Conservation (phyloP, 92 coral and sea anemone genomes). For the Epizoanthus stellaris region DNA sequence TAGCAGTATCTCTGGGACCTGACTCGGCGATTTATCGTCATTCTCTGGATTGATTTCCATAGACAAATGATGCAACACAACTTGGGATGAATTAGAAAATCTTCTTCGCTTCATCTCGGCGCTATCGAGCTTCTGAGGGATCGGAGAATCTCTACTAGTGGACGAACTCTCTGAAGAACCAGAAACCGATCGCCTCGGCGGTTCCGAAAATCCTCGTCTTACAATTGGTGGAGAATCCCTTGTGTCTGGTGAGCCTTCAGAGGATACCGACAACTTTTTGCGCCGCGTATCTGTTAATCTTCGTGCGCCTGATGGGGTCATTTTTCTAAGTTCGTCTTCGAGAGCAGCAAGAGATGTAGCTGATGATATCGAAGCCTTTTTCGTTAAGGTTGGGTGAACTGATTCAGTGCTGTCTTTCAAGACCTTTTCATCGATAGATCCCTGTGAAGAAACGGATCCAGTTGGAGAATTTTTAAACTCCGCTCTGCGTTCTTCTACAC, state of each 20-base stretch:
- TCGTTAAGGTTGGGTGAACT: constrained; percentile 25
- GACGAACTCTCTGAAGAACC: constrained; percentile 38
- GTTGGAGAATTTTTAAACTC: constrained; percentile 65
- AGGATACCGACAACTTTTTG: constrained; percentile 72
- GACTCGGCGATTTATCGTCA: background rate
- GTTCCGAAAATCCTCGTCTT: constrained; percentile 27
- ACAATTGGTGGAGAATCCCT: constrained; percentile 28
- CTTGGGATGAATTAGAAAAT: constrained; percentile 58
- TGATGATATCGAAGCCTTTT: constrained; percentile 33
- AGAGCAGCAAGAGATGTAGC: constrained; percentile 67
- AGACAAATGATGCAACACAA: constrained; percentile 54
- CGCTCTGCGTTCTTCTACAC: constrained; percentile 59
- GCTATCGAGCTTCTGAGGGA: constrained; percentile 38
- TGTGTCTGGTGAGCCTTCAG: constrained; percentile 68
- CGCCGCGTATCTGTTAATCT: constrained; percentile 53
- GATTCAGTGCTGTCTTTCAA: constrained; percentile 30
- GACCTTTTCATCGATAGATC: constrained; percentile 72
- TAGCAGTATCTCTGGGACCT: background rate
- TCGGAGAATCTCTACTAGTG: constrained; percentile 20
- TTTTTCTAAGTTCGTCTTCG: constrained; percentile 80
- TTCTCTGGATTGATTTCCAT: constrained; percentile 58
- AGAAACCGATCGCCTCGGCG: constrained; percentile 4
- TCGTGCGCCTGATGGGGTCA: constrained; percentile 72
- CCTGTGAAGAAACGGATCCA: constrained; percentile 82
- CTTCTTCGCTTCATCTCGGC: constrained; percentile 65